Conservation (phyloP, 1,140 invertebrate genomes). For the Diploscapter pachys region DNA sequence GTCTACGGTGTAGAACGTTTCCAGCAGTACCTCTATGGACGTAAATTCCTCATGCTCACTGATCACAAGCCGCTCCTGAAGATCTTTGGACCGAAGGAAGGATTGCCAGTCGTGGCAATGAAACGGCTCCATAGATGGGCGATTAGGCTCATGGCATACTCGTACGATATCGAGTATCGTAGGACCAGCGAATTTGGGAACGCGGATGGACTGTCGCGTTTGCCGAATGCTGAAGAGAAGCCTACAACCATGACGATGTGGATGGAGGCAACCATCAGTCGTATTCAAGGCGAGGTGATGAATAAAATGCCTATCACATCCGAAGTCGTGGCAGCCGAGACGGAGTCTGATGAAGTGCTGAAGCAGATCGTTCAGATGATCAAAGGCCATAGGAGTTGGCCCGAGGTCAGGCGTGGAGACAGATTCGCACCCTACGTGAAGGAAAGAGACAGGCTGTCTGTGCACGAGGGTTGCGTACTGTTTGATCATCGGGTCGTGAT, state of each 20-base stretch:
- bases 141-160: slow-evolving; percentile 38
- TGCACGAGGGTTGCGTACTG: slow-evolving; percentile 41
- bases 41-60: slow-evolving; percentile 61
- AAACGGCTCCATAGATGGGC: slow-evolving; percentile 43
- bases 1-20: slow-evolving; percentile 65
- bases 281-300: slow-evolving; percentile 10
- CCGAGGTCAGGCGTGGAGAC: neutral
- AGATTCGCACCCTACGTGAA: neutral
- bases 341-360: neutral
- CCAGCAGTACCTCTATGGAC: slow-evolving; percentile 63
- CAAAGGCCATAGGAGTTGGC: slow-evolving; percentile 1
- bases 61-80: slow-evolving; percentile 63
- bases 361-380: slow-evolving; percentile 4
- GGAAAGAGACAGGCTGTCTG: slow-evolving; percentile 3
- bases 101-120: slow-evolving; percentile 48
- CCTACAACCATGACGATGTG: slow-evolving; percentile 35
- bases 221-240: slow-evolving; percentile 33
- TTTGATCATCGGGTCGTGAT: slow-evolving; percentile 39
- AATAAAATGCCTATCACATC: slow-evolving; percentile 9
- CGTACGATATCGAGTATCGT: slow-evolving; percentile 45
- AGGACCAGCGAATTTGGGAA: slow-evolving; percentile 39
- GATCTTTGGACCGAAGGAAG: slow-evolving; percentile 60
- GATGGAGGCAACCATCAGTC: slow-evolving; percentile 17
- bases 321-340: neutral
- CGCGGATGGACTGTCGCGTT: slow-evolving; percentile 47